Evolutionary conservation across 2,888 invertebrate genomes (phyloP).

Genomic region (Oxycera nigricornis): DNA sequence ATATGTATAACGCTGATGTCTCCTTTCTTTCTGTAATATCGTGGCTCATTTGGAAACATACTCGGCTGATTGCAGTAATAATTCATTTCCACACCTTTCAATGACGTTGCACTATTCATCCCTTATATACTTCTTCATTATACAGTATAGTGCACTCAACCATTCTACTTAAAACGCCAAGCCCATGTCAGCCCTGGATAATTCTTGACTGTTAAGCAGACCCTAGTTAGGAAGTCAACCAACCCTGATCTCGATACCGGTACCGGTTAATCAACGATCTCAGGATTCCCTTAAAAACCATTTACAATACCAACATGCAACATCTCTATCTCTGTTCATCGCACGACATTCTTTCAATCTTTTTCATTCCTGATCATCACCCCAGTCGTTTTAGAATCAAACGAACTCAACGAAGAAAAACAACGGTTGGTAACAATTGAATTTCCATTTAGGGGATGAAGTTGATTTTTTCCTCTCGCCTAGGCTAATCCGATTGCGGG

Average conservation of each 20-base stretch:
- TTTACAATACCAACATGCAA: slow-evolving; percentile 17
- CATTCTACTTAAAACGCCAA: not conserved
- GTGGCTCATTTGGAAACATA: too few species aligned
- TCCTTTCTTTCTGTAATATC: too few species aligned
- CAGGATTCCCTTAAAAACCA: slow-evolving; percentile 26
- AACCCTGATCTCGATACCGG: not conserved
- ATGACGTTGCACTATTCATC: not conserved
- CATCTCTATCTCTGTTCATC: slow-evolving; percentile 20
- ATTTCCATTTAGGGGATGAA: slow-evolving; percentile 35
- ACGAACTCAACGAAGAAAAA: not conserved
- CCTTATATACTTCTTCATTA: not conserved
- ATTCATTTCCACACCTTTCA: slow-evolving; percentile 18
- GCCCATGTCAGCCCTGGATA: not conserved
- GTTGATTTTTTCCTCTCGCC: slow-evolving; percentile 19
- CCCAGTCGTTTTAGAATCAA: not conserved
- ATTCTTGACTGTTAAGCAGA: slow-evolving; percentile 3
- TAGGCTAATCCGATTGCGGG: slow-evolving; percentile 45
- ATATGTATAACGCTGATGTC: too few species aligned
- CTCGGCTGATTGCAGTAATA: not conserved
- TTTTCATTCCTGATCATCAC: not conserved
- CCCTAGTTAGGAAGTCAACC: slow-evolving; percentile 7
- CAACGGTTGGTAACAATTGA: slow-evolving; percentile 28
- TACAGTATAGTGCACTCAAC: not conserved
- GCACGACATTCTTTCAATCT: not conserved
- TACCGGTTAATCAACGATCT: slow-evolving; percentile 17